Evolutionary conservation across 2,888 invertebrate species (phyloP), one percentile per base, ranked within the genome.

Genomic region (Drosophila demipolita): DNA sequence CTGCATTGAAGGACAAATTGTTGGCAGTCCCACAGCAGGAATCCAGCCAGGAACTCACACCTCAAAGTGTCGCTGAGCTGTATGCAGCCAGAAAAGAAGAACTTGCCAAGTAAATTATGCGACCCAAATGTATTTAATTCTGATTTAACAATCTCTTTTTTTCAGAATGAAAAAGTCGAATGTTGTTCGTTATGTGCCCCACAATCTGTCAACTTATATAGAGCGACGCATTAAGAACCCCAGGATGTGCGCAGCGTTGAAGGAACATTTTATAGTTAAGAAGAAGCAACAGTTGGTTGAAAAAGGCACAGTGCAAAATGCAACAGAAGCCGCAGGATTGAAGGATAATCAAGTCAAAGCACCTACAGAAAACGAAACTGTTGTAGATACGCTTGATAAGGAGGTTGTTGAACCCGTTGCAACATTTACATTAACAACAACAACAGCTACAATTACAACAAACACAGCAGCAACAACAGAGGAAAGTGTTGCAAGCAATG

Each of bases 131-230:
- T 1, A 1, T 17, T 2, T 11, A n/a, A 5, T 2, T 2, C 3
- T 5, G 0, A n/a, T 17, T 15, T 11, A 20, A 20, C 4, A 11
- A 20, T 40, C 1, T 1, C 26, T 2, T 12, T 48, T 15, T 29
- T 55, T 1, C 36, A 79, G 78, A 0, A 32, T 78, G 42, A 0
- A 26, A 1, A 68, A 64, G 12, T 1, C 12, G 3, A 53, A 80
- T n/a, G 23, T 71, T 9, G 42, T 70, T 6, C 49, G 26, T 3
- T 77, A 68, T 36, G 17, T 9, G n/a, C 74, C 79, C 1, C 23
- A 55, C n/a, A 77, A 74, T 48, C 33, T 71, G 49, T 8, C 9
- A 7, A 7, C 23, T 8, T 71, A 79, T 11, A 66, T 77, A n/a
- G 60, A 42, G 12, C 17, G 6, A 2, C 63, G 66, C 0, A 36